A percentile compares a stretch with the other conserved stretches of the same genome.
phyloP scores from a whole-genome alignment of 1,140 invertebrate genomes.

The Asbolus verrucosus region DNA sequence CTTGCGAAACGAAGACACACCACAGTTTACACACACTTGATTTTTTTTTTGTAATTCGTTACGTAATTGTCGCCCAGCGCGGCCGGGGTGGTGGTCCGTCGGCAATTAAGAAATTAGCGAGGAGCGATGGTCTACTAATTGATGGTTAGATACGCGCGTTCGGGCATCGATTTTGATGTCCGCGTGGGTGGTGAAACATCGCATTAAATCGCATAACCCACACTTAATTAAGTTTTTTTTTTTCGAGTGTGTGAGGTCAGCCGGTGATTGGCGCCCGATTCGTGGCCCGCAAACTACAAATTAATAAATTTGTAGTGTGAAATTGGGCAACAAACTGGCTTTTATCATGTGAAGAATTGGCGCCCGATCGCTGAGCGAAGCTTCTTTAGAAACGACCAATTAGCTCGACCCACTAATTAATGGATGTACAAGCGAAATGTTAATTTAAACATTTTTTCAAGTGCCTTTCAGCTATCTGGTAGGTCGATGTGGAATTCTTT shows the following conservation, averaged over 20 bases:
- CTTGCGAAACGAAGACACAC: slow-evolving; percentile 21
- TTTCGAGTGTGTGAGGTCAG: no score
- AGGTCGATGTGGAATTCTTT: neutral
- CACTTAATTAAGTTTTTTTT: no score
- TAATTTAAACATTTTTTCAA: slow-evolving; percentile 7
- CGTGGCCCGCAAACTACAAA: neutral
- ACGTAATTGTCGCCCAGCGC: no score
- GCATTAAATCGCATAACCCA: no score
- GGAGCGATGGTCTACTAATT: no score
- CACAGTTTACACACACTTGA: neutral
- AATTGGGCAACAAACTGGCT: slow-evolving; percentile 1
- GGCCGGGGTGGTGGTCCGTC: no score
- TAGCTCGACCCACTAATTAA: slow-evolving; percentile 21
- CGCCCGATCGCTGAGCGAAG: no score
- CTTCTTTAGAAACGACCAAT: neutral
- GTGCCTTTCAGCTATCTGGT: neutral
- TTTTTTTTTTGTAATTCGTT: no score
- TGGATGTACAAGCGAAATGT: slow-evolving; percentile 1
- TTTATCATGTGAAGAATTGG: neutral
- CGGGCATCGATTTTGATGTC: no score
- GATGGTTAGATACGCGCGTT: no score
- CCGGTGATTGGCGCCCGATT: slow-evolving; percentile 1
- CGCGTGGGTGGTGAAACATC: no score
- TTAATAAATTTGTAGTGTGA: slow-evolving; percentile 10
- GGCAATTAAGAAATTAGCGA: no score